Conservation (phyloP, 2,113 vertebrate species). For the Seriola aureovittata region DNA sequence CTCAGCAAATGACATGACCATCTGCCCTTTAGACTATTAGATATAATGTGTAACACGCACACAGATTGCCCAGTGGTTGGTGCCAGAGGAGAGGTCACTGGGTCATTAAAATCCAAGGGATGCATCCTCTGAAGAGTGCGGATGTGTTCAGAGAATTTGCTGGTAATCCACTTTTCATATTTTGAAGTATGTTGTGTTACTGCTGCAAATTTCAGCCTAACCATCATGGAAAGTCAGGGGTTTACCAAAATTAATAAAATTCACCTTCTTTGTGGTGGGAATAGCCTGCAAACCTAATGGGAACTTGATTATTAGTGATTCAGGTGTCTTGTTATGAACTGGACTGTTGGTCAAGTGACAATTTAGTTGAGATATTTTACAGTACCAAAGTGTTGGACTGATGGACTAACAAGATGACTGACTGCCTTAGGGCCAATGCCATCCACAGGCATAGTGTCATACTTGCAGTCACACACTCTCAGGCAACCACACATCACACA, state of each 20-base stretch:
- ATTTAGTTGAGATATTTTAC: not conserved
- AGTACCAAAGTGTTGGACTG: not conserved
- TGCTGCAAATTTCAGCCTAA: not conserved
- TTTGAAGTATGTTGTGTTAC: not conserved
- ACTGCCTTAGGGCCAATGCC: not conserved
- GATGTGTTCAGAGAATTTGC: not conserved
- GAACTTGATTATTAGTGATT: not conserved
- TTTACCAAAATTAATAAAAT: not conserved
- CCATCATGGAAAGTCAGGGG: not conserved
- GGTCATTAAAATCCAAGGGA: slow-evolving; percentile 5
- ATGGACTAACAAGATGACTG: not conserved
- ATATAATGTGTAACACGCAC: not conserved
- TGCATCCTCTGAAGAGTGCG: not conserved
- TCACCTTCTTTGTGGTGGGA: not conserved
- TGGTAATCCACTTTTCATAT: not conserved
- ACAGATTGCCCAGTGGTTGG: not conserved
- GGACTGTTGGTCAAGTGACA: slow-evolving; percentile 6
- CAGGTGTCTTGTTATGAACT: not conserved
- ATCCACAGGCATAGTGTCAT: not conserved
- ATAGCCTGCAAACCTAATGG: not conserved
- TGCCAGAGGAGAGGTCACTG: not conserved
- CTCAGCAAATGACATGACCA: not conserved
- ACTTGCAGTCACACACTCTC: not conserved
- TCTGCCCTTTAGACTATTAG: not conserved
- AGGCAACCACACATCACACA: not conserved